Percentiles rank a stretch among this genome's conserved stretches.
phyloP scores from a whole-genome alignment of 2,888 invertebrate genomes.

The Idaea biselata region DNA sequence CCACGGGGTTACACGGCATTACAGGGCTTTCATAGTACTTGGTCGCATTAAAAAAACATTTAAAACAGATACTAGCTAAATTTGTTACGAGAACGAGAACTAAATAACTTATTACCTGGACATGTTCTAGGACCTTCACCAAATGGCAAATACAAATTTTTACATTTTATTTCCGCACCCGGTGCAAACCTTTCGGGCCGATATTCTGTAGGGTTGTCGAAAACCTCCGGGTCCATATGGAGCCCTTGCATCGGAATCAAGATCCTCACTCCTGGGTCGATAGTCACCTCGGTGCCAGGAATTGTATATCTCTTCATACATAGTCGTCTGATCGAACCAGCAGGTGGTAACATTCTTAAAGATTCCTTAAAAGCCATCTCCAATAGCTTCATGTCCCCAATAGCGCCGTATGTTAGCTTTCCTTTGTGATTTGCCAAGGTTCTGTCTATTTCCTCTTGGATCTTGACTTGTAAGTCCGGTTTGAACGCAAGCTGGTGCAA shows the following conservation, averaged over 20 bases:
- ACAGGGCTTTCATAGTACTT: no score
- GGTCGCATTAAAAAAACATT: no score
- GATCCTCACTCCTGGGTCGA: constrained; percentile 37
- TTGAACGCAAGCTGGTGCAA: constrained; percentile 43
- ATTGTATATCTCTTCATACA: constrained; percentile 33
- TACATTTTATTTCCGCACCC: constrained; percentile 17
- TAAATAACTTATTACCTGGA: constrained; percentile 28
- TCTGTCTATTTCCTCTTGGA: constrained; percentile 45
- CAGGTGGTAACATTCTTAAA: constrained; percentile 38
- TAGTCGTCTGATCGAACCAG: constrained; percentile 29
- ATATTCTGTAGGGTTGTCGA: constrained; percentile 38
- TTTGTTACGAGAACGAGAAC: background rate
- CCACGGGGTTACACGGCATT: no score
- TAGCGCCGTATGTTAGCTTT: constrained; percentile 35
- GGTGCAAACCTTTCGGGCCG: constrained; percentile 39
- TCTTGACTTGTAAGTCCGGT: constrained; percentile 44
- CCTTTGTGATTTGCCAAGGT: constrained; percentile 34
- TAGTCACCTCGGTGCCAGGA: constrained; percentile 33
- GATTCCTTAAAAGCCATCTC: constrained; percentile 39
- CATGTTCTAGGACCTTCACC: constrained; percentile 40
- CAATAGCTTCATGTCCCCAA: constrained; percentile 34
- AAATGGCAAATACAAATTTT: constrained; percentile 35
- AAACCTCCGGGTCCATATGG: constrained; percentile 39
- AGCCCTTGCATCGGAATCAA: constrained; percentile 38
- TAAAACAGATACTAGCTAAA: no score